Base-by-base conservation (phyloP, 2,113 vertebrate species). In the Tachycineta bicolor region DNA sequence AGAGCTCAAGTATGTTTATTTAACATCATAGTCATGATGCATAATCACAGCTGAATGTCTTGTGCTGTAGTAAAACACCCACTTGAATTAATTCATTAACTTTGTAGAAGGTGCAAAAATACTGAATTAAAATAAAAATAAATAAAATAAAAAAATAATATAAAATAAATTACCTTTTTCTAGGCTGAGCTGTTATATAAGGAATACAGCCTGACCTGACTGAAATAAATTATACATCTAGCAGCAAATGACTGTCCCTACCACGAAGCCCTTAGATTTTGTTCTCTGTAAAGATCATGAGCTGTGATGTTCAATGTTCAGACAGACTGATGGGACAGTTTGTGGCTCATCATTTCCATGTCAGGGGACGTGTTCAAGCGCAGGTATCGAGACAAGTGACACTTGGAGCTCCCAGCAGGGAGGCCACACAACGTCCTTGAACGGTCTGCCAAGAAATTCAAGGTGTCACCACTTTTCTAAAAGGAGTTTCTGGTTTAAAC, bases 351-450 rank as follows among this genome's bases (percentile, higher is more conserved):
- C 69, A 52, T 74, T 86, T n/a, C 71, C 37, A 21, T 3, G 16
- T 24, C 52, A 75, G 83, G 50, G 37, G 43, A 85, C 14, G 0
- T 5, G 22, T 18, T 25, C 1, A 0, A 41, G 75, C 4, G 22
- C 56, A 70, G 11, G 7, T 17, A 26, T 1, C 7, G 33, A 86
- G 79, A 44, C 47, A 81, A 33, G 10, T 59, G 44, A 46, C 60
- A 28, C 49, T 34, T 16, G 23, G 4, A 8, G 12, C 33, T 95
- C 58, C 62, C 90, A 55, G 56, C 1, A 3, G 56, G 49, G 52
- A 85, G 23, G 10, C 34, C 44, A 49, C 34, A 14, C n/a, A 4
- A n/a, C 0, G 15, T 47, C 75, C 65, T 78, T 85, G 47, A 59
- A 33, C 28, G 52, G 10, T 26, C 62, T 53, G 41, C 21, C 29